Evolutionary conservation across 2,888 invertebrate genomes (phyloP), one percentile per base, ranked within the genome.

Genomic region (Prenolepis imparis): DNA sequence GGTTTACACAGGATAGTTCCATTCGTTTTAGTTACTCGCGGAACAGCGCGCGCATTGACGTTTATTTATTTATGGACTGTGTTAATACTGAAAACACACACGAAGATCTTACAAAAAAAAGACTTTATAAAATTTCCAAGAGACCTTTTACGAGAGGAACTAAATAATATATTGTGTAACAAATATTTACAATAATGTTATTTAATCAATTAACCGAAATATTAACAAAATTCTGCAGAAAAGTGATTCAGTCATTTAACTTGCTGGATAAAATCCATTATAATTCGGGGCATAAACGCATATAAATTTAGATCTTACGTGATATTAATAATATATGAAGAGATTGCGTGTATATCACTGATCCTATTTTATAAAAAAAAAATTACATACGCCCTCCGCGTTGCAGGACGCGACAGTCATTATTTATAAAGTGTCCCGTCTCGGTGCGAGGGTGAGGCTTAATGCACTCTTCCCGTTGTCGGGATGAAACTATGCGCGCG

Each of bases 1-100:
- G 44, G 41, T 59, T 68, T 70, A 59, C 57, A 44, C 21, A 21
- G 44, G 59, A 44, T 44, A 77, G 39, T 52, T 36, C 59, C 59
- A 70, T 70, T 70, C 24, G 18, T 70, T 70, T 80, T 70, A 59
- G 44, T 70, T 80, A 80, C 59, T 59, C 21, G 18, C 21, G 18
- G 36, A 21, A 57, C 36, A 70, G 59, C 39, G 36, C 44, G 12
- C 18, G 44, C 36, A 32, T 78, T 70, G 78, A 70, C 28, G 55
- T 55, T 67, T 44, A 61, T 57, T 68, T 68, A 59, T 70, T 68
- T 59, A 48, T 44, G 59, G 68, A 18, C 18, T 15, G 59, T 4
- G 57, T 39, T 41, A 67, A 9, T 41, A 68, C 4, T 11, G 12
- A 36, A 59, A 36, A 78, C 8, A 24, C 41, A 55, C 11, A 41